Evolutionary conservation across 2,888 invertebrate species (phyloP).

Genomic region (Actias luna): DNA sequence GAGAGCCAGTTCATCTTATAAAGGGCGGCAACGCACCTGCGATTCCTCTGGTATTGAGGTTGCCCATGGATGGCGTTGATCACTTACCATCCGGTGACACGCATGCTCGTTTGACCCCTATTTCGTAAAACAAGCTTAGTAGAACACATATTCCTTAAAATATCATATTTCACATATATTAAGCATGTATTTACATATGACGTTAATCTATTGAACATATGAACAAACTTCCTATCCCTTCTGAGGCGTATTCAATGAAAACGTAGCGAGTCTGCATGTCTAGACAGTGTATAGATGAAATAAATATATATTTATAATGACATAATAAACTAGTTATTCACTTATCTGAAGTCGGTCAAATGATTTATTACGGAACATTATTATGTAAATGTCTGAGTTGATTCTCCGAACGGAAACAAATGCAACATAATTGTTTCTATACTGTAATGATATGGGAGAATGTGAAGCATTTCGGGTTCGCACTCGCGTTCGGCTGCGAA

Average conservation of each 20-base stretch:
- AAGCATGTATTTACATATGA: too few relatives aligned
- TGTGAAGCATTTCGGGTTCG: not conserved
- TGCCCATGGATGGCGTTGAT: too few relatives aligned
- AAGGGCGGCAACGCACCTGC: too few relatives aligned
- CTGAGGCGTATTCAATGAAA: not conserved
- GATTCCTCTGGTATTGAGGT: too few relatives aligned
- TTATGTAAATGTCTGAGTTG: not conserved
- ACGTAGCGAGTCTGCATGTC: not conserved
- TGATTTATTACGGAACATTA: not conserved
- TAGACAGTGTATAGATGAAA: not conserved
- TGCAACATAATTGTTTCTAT: not conserved
- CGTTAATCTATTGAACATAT: too few relatives aligned
- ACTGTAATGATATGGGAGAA: not conserved
- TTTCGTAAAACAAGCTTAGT: too few relatives aligned
- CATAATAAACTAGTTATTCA: not conserved
- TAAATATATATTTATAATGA: not conserved
- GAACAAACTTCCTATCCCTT: not conserved
- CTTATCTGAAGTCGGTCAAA: not conserved
- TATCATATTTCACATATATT: too few relatives aligned
- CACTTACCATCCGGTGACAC: too few relatives aligned
- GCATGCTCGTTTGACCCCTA: too few relatives aligned
- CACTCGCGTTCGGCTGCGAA: not conserved
- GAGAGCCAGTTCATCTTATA: too few relatives aligned
- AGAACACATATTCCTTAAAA: too few relatives aligned
- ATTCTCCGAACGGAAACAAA: not conserved